Percentiles rank a stretch among this genome's conserved stretches.
Evolutionary conservation across 2,888 invertebrate genomes (phyloP).

Genomic region (Heliconius hortense): DNA sequence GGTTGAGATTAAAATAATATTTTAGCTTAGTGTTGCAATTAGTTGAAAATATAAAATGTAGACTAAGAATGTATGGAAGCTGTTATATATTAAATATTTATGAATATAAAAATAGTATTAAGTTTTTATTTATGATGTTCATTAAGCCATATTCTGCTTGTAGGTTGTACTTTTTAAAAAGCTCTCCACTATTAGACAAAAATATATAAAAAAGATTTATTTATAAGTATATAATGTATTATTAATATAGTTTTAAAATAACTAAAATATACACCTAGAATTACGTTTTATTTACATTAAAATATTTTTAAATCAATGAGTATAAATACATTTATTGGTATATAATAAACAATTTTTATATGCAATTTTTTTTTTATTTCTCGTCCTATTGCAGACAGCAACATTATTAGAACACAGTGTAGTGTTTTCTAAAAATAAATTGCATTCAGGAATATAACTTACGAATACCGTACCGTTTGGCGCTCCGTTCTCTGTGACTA

Average conservation of each 20-base stretch:
- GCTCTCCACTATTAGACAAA: conserved; percentile 4
- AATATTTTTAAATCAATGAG: conserved; percentile 4
- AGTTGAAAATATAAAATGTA: neutral
- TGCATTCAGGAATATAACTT: too few species aligned
- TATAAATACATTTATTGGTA: conserved; percentile 9
- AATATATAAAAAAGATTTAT: conserved; percentile 3
- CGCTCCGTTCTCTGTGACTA: too few species aligned
- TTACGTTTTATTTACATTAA: conserved; percentile 2
- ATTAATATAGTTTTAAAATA: neutral
- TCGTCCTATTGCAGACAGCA: neutral
- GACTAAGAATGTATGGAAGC: neutral
- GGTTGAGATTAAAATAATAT: conserved; percentile 16
- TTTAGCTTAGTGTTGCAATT: conserved; percentile 4
- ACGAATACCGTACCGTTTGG: too few species aligned
- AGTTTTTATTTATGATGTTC: conserved; percentile 1
- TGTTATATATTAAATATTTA: neutral
- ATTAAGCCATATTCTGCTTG: neutral
- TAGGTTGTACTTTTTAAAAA: conserved; percentile 1
- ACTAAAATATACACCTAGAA: neutral
- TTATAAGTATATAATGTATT: conserved; percentile 3
- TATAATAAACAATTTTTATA: conserved; percentile 18
- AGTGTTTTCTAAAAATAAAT: too few species aligned
- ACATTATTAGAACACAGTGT: too few species aligned
- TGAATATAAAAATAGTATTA: neutral
- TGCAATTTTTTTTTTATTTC: neutral